These are phyloP conservation scores for Proisotoma minuta DNA, from an alignment of 2,888 invertebrate genomes.

Conservation along the genomic window DNA sequence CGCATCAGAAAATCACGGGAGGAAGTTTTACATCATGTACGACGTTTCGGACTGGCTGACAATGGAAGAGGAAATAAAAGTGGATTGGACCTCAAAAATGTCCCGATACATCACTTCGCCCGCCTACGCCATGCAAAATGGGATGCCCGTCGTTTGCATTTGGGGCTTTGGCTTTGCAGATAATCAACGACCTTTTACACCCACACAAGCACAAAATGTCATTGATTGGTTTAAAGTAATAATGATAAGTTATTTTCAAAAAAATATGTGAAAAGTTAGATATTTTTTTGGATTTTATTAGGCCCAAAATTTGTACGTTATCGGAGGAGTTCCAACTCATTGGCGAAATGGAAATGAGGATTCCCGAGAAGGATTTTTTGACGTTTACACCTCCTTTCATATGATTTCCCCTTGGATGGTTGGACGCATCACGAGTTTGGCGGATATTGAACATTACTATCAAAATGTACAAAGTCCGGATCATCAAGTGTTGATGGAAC, in stretches of 20 bases:
- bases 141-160: slow-evolving; percentile 6
- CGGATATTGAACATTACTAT: not conserved
- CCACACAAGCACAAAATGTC: not conserved
- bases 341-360: slow-evolving; percentile 4
- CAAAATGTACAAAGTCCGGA: not conserved
- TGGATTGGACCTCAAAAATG: slow-evolving; percentile 12
- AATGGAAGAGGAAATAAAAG: not conserved
- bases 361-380: not conserved
- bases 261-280: too few relatives aligned
- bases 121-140: slow-evolving; percentile 10
- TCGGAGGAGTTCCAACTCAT: slow-evolving; percentile 11
- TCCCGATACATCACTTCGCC: not conserved
- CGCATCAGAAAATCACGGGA: not conserved
- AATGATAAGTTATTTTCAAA: too few relatives aligned
- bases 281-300: too few relatives aligned
- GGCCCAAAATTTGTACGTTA: slow-evolving; percentile 3
- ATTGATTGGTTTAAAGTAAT: slow-evolving; percentile 11
- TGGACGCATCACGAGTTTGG: not conserved
- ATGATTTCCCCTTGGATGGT: slow-evolving; percentile 20
- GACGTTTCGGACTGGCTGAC: slow-evolving; percentile 2
- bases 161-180: slow-evolving; percentile 12
- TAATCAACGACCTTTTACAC: not conserved
- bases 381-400: slow-evolving; percentile 2
- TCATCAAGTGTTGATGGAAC: not conserved
- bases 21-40: slow-evolving; percentile 16